Percentiles rank a stretch among this genome's conserved stretches.
phyloP scores from a whole-genome alignment of 2,113 vertebrate species.

The Pterocles gutturalis region DNA sequence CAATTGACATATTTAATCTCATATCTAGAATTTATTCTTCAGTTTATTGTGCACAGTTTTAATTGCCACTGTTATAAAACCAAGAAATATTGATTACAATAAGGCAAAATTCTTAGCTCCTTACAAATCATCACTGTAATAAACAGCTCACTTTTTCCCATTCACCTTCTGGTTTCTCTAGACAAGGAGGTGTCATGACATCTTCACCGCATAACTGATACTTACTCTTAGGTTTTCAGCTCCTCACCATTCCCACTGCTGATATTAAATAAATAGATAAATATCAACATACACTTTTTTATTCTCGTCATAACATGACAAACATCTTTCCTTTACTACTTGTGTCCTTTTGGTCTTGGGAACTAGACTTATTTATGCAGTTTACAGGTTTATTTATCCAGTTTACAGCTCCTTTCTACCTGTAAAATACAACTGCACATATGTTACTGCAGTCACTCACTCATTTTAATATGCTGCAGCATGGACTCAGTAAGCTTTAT shows the following conservation, averaged over 20 bases:
- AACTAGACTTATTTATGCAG: background rate
- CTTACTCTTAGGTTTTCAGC: background rate
- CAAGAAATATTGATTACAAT: background rate
- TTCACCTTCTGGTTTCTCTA: background rate
- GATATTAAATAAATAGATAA: background rate
- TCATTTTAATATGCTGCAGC: background rate
- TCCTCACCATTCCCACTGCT: background rate
- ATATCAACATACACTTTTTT: background rate
- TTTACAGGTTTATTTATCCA: background rate
- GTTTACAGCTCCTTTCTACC: background rate
- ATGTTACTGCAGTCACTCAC: background rate
- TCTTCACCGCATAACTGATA: background rate
- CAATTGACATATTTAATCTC: background rate
- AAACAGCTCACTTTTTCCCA: background rate
- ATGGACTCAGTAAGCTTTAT: background rate
- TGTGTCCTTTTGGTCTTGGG: background rate
- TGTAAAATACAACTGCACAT: background rate
- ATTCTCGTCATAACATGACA: background rate
- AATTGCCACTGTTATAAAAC: background rate
- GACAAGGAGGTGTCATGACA: background rate
- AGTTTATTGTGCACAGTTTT: background rate
- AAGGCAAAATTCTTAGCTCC: background rate
- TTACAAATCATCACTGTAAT: background rate
- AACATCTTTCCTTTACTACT: background rate
- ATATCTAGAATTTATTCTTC: background rate